Percentiles rank a stretch among this genome's conserved stretches.
phyloP scores from a whole-genome alignment of 2,113 vertebrate genomes.

The Coracopsis vasa region DNA sequence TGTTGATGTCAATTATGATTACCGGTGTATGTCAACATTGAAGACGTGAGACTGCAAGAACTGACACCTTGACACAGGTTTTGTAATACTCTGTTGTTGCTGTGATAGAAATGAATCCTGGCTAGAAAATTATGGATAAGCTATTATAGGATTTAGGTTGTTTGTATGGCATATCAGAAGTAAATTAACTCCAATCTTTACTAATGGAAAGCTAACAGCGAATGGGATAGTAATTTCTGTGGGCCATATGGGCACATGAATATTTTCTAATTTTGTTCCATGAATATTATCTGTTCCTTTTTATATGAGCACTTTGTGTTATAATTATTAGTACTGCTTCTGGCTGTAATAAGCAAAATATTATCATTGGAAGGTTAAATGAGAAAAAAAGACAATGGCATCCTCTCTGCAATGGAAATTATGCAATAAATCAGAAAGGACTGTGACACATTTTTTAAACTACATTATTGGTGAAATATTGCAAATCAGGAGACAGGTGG shows the following conservation, averaged over 20 bases:
- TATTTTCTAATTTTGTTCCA: slow-evolving; percentile 61
- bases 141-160: not conserved
- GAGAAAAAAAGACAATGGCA: slow-evolving; percentile 35
- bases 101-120: not conserved
- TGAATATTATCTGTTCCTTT: slow-evolving; percentile 48
- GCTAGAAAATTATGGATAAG: not conserved
- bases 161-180: not conserved
- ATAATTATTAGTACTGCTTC: slow-evolving; percentile 58
- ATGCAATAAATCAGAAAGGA: slow-evolving; percentile 23
- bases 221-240: slow-evolving; percentile 60
- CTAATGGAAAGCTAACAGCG: slow-evolving; percentile 32
- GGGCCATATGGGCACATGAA: slow-evolving; percentile 53
- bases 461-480: not conserved
- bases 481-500: not conserved
- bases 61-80: not conserved
- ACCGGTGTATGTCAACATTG: not conserved
- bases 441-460: slow-evolving; percentile 13
- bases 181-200: slow-evolving; percentile 62
- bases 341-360: slow-evolving; percentile 58
- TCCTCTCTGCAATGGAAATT: not conserved
- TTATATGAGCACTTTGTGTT: slow-evolving; percentile 45
- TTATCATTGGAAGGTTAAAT: slow-evolving; percentile 62
- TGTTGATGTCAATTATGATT: not conserved
- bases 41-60: not conserved
- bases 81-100: not conserved